Base-by-base conservation (phyloP, 2,888 invertebrate genomes). In the Drosophila anomalata region DNA sequence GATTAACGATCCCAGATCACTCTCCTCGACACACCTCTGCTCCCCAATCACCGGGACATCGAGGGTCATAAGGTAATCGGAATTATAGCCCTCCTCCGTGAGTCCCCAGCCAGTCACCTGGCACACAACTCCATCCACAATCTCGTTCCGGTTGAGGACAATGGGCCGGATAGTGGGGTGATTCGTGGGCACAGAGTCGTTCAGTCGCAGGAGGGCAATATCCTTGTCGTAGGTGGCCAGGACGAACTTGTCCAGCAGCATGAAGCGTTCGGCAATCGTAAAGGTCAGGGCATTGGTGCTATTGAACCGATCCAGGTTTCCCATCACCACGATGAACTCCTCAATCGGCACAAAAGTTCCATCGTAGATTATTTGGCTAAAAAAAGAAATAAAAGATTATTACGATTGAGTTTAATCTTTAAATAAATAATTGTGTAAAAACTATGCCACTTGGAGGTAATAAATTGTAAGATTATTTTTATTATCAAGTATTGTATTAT, bases 1-100 rank as follows among this genome's bases (percentile, higher is more conserved):
- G 50, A 96, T 93, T 0, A 94, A 91, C 0, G 60, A 60, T 0
- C 70, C 72, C 39, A 75, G 55, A 0, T 70, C 67, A 6, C 78
- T 83, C 2, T 86, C 79, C 2, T 85, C 94, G 0, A 78, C 55
- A 69, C 90, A 90, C n/a, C 73, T 62, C 20, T 69, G 17, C 3
- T 68, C 60, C 17, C 72, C 73, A 12, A 90, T 79, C 5, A 88
- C 71, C 2, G 90, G 89, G 8, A 90, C 72, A 55, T 91, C 88
- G 31, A 90, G 58, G 1, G 88, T 81, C 82, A 86, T 81, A 0
- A 91, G 76, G 0, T 62, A 2, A 11, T 82, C 83, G 0, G 91
- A 56, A 3, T 1, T 5, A 9, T 54, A 65, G 2, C 84, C 87
- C 62, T 41, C 7, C 74, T 90, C 90, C 0, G 82, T 89, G 1